A percentile compares a stretch with the other conserved stretches of the same genome.
Conservation (phyloP, 2,888 invertebrate genomes). For the Mimachlamys varia region DNA sequence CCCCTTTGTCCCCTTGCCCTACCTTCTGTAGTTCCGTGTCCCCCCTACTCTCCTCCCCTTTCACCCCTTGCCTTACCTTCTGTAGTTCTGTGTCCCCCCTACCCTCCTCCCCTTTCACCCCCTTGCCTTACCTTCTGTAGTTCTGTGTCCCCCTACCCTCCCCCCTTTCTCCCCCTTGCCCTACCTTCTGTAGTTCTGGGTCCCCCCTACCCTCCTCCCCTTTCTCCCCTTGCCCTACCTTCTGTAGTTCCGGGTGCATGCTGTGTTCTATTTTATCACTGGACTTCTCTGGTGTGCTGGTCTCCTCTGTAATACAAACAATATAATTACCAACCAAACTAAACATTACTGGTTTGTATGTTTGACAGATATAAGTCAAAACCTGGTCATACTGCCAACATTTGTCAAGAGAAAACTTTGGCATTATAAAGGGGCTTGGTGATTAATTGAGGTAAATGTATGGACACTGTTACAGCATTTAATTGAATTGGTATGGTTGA, state of each 20-base stretch:
- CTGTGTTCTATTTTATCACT: conserved; percentile 87
- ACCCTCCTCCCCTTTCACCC: neutral
- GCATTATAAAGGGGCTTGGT: too few relatives aligned
- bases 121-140: neutral
- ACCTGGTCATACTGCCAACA: too few relatives aligned
- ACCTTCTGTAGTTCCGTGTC: too few relatives aligned
- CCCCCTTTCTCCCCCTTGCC: neutral
- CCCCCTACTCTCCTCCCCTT: too few relatives aligned
- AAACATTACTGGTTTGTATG: too few relatives aligned
- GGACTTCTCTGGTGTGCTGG: conserved; percentile 58
- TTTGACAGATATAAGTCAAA: too few relatives aligned
- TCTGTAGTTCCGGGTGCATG: conserved; percentile 94
- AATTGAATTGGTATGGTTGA: too few relatives aligned
- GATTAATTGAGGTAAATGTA: too few relatives aligned
- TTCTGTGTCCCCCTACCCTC: neutral
- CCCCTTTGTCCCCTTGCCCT: too few relatives aligned
- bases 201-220: neutral
- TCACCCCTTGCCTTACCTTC: too few relatives aligned
- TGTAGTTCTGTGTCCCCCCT: neutral
- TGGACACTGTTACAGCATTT: too few relatives aligned
- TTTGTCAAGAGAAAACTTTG: too few relatives aligned
- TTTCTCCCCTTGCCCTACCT: conserved; percentile 76
- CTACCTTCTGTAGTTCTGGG: neutral
- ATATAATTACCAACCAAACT: neutral
- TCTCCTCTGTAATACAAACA: conserved; percentile 61